These are phyloP conservation scores for Smutsia temminckii DNA, from an alignment of 2,797 vertebrate genomes.

Conservation along the genomic window DNA sequence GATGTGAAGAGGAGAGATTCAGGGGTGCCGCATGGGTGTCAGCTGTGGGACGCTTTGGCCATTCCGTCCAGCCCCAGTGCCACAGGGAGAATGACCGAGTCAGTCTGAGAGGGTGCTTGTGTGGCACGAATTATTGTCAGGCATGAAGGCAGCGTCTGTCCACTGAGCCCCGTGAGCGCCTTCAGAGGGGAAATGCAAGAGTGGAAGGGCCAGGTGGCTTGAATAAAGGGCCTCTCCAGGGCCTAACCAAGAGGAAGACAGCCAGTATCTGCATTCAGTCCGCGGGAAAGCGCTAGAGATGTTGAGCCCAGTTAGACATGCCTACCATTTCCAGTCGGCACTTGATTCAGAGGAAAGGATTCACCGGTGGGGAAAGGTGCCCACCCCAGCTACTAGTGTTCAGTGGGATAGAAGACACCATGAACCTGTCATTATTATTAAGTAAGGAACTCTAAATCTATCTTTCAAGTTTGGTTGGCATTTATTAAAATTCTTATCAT, in stretches of 20 bases:
- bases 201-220: background rate
- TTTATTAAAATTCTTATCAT: background rate
- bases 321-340: background rate
- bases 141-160: background rate
- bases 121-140: background rate
- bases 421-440: background rate
- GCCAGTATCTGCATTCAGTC: background rate
- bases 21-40: accelerated
- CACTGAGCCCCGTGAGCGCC: background rate
- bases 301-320: background rate
- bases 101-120: background rate
- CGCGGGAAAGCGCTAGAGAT: background rate
- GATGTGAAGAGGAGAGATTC: background rate
- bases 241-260: background rate
- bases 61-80: background rate
- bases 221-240: background rate
- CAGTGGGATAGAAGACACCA: background rate
- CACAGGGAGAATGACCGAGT: background rate
- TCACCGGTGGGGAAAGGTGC: background rate
- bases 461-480: background rate
- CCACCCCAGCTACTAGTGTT: background rate
- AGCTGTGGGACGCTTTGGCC: background rate
- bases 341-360: background rate
- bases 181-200: background rate
- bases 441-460: background rate